Percentiles rank a stretch among this genome's conserved stretches.
Conservation (phyloP, 2,888 invertebrate species). For the Eumerus sabulonum region DNA sequence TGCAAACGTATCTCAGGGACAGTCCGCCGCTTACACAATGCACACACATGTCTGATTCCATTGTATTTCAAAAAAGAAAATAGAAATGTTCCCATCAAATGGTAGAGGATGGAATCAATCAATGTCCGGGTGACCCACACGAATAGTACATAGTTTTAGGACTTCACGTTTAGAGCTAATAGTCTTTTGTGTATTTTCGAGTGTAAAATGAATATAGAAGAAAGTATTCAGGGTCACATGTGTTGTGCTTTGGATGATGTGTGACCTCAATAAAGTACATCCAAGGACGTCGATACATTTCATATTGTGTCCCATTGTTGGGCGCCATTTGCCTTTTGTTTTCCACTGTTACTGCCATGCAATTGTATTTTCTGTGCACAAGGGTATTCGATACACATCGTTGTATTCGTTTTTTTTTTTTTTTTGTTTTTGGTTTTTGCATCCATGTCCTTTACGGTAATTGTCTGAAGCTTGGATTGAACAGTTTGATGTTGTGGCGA, state of each 20-base stretch:
- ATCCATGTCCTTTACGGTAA: too few relatives aligned
- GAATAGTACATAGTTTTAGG: conserved; percentile 25
- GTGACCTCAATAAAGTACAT: conserved; percentile 46
- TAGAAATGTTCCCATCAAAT: too few relatives aligned
- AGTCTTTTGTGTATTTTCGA: conserved; percentile 38
- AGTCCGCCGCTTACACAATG: neutral
- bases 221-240: conserved; percentile 43
- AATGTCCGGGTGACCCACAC: conserved; percentile 46
- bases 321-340: conserved; percentile 54
- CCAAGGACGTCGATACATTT: conserved; percentile 52
- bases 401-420: too few relatives aligned
- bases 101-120: conserved; percentile 62
- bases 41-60: neutral
- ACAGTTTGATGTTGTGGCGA: conserved; percentile 30
- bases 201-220: conserved; percentile 7
- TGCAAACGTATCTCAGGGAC: conserved; percentile 38
- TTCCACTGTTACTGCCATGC: neutral
- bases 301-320: conserved; percentile 52
- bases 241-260: conserved; percentile 29
- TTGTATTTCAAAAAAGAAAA: too few relatives aligned
- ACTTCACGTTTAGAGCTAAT: conserved; percentile 11
- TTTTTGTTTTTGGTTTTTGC: too few relatives aligned
- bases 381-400: too few relatives aligned
- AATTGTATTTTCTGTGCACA: too few relatives aligned
- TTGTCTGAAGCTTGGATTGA: neutral